Evolutionary conservation across 2,888 invertebrate genomes (phyloP).

Genomic region (Mimachlamys varia): DNA sequence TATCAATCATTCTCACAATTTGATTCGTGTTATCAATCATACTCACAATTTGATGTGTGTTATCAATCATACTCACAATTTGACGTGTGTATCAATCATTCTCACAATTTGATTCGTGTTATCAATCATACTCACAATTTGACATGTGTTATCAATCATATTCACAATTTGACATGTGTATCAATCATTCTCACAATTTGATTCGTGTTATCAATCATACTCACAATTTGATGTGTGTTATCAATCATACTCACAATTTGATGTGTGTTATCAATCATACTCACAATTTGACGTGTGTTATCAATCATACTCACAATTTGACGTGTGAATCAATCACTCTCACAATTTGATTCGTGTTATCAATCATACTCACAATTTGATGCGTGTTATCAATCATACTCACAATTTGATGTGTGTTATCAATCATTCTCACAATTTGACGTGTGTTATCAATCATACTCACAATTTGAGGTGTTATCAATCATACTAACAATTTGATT

Average conservation of each 20-base stretch:
- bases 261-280: too few species aligned
- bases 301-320: slow-evolving; percentile 87
- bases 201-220: slow-evolving; percentile 91
- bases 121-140: slow-evolving; percentile 85
- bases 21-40: too few species aligned
- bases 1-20: not conserved
- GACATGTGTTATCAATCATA: too few species aligned
- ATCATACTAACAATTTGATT: too few species aligned
- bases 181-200: slow-evolving; percentile 87
- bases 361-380: slow-evolving; percentile 83
- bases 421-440: slow-evolving; percentile 87
- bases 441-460: slow-evolving; percentile 91
- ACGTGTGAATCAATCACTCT: slow-evolving; percentile 89
- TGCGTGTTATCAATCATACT: too few species aligned
- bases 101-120: slow-evolving; percentile 94
- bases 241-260: slow-evolving; percentile 84
- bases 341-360: slow-evolving; percentile 96
- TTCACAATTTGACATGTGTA: not conserved
- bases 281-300: not conserved
- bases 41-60: not conserved
- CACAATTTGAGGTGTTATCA: slow-evolving; percentile 96
- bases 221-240: slow-evolving; percentile 94
- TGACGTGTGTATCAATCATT: slow-evolving; percentile 92
- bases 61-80: slow-evolving; percentile 85
- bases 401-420: not conserved